These are phyloP conservation scores for Tillus elongatus DNA, from an alignment of 2,888 invertebrate genomes.

Conservation along the genomic window DNA sequence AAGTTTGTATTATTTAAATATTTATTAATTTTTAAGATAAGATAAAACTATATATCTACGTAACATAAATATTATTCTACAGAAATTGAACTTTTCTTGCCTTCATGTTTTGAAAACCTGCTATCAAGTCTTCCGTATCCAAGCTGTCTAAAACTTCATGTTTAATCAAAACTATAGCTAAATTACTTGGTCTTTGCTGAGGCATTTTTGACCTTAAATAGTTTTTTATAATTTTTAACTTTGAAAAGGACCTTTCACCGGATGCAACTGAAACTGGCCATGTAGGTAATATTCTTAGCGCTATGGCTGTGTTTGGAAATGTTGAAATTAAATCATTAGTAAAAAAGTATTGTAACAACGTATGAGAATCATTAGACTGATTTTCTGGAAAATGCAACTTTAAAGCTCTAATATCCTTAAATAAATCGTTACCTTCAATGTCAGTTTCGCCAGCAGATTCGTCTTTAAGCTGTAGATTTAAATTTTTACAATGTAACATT, in stretches of 20 bases:
- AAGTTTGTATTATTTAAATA: no score
- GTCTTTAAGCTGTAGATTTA: no score
- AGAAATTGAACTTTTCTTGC: no score
- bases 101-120: constrained; percentile 6
- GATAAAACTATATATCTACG: no score
- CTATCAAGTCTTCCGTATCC: no score
- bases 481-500: no score
- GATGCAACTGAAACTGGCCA: constrained; percentile 17
- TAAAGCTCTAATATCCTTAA: constrained; percentile 17
- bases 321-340: constrained; percentile 13
- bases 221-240: constrained; percentile 19
- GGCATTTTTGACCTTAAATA: no score
- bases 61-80: no score
- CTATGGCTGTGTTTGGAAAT: constrained; percentile 16
- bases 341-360: constrained; percentile 15
- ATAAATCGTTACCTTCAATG: constrained; percentile 16
- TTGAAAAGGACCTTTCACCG: constrained; percentile 19
- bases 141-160: no score
- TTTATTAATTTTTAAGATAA: no score
- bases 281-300: constrained; percentile 15
- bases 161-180: constrained; percentile 8
- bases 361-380: constrained; percentile 14
- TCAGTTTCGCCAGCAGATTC: constrained; percentile 14
- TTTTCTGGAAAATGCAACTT: constrained; percentile 16
- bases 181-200: constrained; percentile 7